These are phyloP conservation scores for Zingel zingel DNA, from an alignment of 2,113 vertebrate genomes.

Conservation along the genomic window DNA sequence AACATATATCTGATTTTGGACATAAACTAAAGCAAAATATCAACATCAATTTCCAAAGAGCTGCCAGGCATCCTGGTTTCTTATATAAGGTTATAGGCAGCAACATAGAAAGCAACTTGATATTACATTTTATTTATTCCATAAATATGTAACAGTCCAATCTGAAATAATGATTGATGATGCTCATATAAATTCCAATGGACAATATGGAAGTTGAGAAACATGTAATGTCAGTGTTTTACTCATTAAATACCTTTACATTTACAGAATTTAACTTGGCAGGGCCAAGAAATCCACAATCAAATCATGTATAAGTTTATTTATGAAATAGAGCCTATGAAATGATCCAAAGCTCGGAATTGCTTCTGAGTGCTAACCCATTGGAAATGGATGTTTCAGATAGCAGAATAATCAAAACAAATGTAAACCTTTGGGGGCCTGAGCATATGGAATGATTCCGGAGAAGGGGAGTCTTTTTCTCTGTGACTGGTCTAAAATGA, in stretches of 20 bases:
- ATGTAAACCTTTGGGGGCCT: constrained; percentile 97
- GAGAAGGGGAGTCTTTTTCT: constrained; percentile 99
- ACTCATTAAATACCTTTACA: background rate
- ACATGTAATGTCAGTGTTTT: background rate
- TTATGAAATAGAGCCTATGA: background rate
- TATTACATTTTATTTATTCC: background rate
- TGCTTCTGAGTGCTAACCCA: constrained; percentile 58
- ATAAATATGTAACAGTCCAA: background rate
- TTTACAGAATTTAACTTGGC: background rate
- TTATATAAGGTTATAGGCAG: constrained; percentile 32
- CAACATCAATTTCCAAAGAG: constrained; percentile 77
- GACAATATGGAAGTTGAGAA: background rate
- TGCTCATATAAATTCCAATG: background rate
- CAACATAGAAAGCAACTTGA: constrained; percentile 8
- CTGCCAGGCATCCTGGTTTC: constrained; percentile 42
- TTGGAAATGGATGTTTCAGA: constrained; percentile 73
- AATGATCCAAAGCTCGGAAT: constrained; percentile 16
- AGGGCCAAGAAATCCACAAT: background rate
- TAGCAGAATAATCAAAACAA: constrained; percentile 86
- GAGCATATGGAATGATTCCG: constrained; percentile 99
- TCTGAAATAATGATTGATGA: background rate
- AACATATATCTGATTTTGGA: constrained; percentile 33
- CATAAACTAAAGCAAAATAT: constrained; percentile 47
- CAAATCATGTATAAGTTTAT: background rate
- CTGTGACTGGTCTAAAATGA: constrained; percentile 99